Percentiles rank a stretch among this genome's conserved stretches.
Evolutionary conservation across 2,888 invertebrate species (phyloP).

Genomic region (Eugnorisma glareosa): DNA sequence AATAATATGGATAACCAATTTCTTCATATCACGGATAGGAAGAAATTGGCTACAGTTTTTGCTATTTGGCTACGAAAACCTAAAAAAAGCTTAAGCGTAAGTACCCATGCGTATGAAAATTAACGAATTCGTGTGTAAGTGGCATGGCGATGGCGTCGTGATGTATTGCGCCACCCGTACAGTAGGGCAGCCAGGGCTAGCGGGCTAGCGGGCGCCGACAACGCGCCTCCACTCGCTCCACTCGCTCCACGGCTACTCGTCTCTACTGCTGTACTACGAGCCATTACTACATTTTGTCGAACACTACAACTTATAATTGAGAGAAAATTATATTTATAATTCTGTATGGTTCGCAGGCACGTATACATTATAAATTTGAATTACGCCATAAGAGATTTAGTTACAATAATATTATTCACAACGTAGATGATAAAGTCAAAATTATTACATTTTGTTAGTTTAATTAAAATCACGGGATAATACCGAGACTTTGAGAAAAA

Average conservation of each 20-base stretch:
- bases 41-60: background rate
- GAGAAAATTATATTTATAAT: background rate
- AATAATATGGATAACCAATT: background rate
- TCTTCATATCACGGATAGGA: no score
- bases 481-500: background rate
- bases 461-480: background rate
- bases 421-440: background rate
- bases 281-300: background rate
- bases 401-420: background rate
- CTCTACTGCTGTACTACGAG: background rate
- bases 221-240: background rate
- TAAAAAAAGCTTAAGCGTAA: background rate
- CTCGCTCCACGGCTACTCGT: constrained; percentile 3
- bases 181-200: background rate
- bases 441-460: background rate
- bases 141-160: background rate
- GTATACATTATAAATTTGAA: background rate
- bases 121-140: background rate
- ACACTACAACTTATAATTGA: background rate
- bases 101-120: background rate
- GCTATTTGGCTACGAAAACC: background rate
- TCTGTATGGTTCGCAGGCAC: constrained; percentile 8
- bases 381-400: background rate
- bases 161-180: background rate
- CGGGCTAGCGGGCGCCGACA: background rate